A percentile compares a stretch with the other conserved stretches of the same genome.
These are phyloP conservation scores for Lutjanus campechanus DNA, from an alignment of 2,797 vertebrate genomes.

Conservation along the genomic window DNA sequence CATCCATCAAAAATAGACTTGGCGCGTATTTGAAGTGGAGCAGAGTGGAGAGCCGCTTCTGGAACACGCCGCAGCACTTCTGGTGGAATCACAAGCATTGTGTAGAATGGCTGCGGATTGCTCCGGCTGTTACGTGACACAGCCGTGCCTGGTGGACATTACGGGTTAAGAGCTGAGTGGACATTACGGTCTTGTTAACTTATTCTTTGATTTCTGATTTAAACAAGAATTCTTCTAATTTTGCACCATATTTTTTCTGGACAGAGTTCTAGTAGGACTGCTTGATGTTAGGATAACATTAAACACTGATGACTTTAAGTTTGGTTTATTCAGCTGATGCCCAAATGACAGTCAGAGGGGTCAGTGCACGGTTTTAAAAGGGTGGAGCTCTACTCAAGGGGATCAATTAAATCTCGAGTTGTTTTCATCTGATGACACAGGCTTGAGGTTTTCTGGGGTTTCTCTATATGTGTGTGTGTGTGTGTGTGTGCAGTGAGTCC, in stretches of 20 bases:
- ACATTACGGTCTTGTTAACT: neutral
- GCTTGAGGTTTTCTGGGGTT: constrained; percentile 4
- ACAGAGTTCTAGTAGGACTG: neutral
- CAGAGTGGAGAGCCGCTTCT: too few species aligned
- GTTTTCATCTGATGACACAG: constrained; percentile 32
- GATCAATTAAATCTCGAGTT: constrained; percentile 54
- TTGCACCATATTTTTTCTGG: rapidly evolving
- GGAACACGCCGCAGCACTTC: too few species aligned
- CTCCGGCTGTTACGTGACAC: too few species aligned
- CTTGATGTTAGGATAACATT: neutral
- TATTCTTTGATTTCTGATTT: neutral
- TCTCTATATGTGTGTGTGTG: constrained; percentile 8
- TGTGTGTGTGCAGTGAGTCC: constrained; percentile 8
- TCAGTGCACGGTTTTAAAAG: constrained; percentile 6
- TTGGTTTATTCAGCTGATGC: neutral
- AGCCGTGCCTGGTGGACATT: too few species aligned
- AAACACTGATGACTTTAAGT: neutral
- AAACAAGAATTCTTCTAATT: neutral
- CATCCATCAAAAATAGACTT: too few species aligned
- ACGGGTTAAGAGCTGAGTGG: too few species aligned
- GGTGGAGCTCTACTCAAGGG: constrained; percentile 18
- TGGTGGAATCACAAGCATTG: too few species aligned
- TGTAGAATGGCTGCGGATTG: too few species aligned
- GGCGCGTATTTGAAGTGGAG: too few species aligned
- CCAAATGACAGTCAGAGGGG: constrained; percentile 1